These are phyloP conservation scores for Polylopha cassiicola DNA, from an alignment of 2,888 invertebrate species.

Conservation along the genomic window DNA sequence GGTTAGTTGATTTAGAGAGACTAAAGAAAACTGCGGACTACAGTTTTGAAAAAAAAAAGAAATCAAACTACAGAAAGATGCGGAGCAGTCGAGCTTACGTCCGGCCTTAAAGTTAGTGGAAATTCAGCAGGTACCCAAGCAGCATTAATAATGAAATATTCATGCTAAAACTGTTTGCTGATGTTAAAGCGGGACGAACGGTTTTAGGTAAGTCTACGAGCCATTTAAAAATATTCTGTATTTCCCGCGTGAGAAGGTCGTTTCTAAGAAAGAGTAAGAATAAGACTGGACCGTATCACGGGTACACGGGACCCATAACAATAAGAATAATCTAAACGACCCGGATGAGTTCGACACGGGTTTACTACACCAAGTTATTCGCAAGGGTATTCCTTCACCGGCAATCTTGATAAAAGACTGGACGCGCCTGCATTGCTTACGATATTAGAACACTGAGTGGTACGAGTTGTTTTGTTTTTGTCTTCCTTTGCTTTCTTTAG, in stretches of 20 bases:
- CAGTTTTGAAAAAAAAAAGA: too few relatives aligned
- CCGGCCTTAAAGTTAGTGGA: constrained; percentile 23
- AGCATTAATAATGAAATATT: constrained; percentile 54
- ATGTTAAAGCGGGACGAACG: constrained; percentile 33
- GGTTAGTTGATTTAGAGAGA: too few relatives aligned
- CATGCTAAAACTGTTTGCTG: constrained; percentile 47
- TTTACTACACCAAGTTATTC: constrained; percentile 30
- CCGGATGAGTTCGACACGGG: constrained; percentile 48
- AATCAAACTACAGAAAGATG: constrained; percentile 5
- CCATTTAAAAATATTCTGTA: constrained; percentile 32
- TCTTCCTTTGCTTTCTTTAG: too few relatives aligned
- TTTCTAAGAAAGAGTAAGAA: constrained; percentile 29
- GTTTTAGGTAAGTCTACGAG: too few relatives aligned
- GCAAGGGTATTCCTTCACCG: constrained; percentile 20
- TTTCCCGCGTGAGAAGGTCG: constrained; percentile 26
- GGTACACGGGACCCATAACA: constrained; percentile 46
- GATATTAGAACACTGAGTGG: too few relatives aligned
- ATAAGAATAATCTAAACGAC: constrained; percentile 55
- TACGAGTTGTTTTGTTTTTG: constrained; percentile 10
- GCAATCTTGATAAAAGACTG: constrained; percentile 11
- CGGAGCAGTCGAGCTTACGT: constrained; percentile 6
- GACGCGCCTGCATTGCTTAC: not conserved
- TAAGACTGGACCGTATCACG: constrained; percentile 34
- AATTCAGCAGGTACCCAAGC: constrained; percentile 27
- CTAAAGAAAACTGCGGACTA: too few relatives aligned